Base-by-base conservation (phyloP, 2,797 vertebrate genomes). In the Sandelia bainsii region DNA sequence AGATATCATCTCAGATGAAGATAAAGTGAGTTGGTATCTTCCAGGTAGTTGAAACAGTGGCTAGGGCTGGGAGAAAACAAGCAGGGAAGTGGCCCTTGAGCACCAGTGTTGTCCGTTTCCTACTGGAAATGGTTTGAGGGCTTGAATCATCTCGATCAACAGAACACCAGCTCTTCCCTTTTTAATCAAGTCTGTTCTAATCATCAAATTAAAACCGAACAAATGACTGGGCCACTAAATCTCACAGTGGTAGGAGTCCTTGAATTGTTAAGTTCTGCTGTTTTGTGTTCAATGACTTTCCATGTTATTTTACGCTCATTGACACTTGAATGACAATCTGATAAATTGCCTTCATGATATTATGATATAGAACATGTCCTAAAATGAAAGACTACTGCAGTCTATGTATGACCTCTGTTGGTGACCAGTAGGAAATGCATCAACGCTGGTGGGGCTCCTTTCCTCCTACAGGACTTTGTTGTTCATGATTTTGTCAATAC, bases 371-470 rank as follows among this genome's bases (percentile, higher is more conserved):
- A 13, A 39, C 32, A 8, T 11, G 12, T 23, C 23, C 37, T 32
- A 7, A 27, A 22, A 32, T 40, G 19, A 11, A 13, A 40, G 6
- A 13, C 34, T 29, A 20, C 11, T 59, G n/a, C 27, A 19, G 40
- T 54, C 27, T 19, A 5, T 16, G 8, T 40, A 1, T 69, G 76
- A 79, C 69, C 64, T 40, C 75, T 67, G 69, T 32, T 44, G 69
- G 62, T 51, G 27, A 51, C 1, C n/a, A 34, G 6, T 9, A 27
- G 40, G 56, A 77, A 72, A 34, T 52, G 45, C 68, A 66, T 1
- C 34, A 10, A 29, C 23, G 19, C 44, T 27, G 42, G 27, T 3
- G 17, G 20, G 54, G 50, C 27, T 20, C 46, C 12, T 37, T 16
- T 34, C 14, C 22, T 8, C n/a, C 25, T 17, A 3, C 1, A 13